Evolutionary conservation across 1,140 invertebrate genomes (phyloP).

Genomic region (Neoseiulus cucumeris): DNA sequence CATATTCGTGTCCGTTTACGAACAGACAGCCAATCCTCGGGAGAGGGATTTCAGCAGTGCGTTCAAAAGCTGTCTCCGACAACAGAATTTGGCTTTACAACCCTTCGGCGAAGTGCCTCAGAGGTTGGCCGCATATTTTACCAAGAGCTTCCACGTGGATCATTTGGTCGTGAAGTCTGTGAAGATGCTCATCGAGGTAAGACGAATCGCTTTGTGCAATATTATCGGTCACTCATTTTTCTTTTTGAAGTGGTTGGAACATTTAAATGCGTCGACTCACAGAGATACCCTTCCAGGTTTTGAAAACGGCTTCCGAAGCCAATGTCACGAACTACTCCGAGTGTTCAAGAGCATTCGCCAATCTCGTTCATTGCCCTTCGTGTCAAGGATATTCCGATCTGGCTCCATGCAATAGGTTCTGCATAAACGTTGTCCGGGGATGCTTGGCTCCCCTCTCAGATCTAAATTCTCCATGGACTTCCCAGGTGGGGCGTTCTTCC

Average conservation of each 20-base stretch:
- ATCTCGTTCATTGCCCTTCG: neutral
- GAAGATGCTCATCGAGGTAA: neutral
- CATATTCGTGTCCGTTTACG: neutral
- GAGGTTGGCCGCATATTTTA: neutral
- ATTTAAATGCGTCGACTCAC: no score
- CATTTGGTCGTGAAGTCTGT: neutral
- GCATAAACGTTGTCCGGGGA: neutral
- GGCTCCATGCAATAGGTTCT: neutral
- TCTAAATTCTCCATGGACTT: neutral
- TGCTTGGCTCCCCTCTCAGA: neutral
- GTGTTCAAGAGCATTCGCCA: neutral
- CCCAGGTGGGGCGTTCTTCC: neutral
- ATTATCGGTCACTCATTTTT: no score
- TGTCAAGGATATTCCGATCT: neutral
- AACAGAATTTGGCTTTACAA: neutral
- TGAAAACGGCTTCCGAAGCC: neutral
- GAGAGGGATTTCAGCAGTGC: neutral
- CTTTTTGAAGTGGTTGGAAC: no score
- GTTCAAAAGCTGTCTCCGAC: neutral
- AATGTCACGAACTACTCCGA: neutral
- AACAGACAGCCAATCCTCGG: neutral
- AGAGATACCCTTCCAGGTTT: neutral
- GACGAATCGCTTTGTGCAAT: no score
- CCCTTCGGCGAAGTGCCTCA: neutral
- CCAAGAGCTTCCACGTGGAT: conserved; percentile 1